Conservation (phyloP, 2,113 vertebrate genomes). For the Phasianus colchicus region DNA sequence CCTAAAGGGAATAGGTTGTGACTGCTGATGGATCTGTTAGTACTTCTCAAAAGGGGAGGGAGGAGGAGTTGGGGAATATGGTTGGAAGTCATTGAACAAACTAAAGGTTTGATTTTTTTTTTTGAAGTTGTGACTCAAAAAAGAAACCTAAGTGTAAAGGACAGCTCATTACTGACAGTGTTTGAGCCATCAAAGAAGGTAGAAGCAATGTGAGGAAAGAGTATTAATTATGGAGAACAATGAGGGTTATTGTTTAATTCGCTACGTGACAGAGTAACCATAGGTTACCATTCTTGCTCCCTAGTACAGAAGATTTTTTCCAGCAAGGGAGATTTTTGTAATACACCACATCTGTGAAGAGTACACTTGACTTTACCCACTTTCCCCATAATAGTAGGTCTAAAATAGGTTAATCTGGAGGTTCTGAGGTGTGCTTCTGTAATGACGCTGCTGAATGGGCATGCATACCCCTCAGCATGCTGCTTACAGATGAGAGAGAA, state of each 20-base stretch:
- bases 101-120: not conserved
- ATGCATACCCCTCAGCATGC: rapidly evolving
- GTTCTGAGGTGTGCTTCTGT: not conserved
- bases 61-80: not conserved
- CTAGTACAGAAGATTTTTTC: not conserved
- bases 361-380: rapidly evolving
- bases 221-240: conserved; percentile 46
- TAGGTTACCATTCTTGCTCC: not conserved
- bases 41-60: not conserved
- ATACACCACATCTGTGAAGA: no score
- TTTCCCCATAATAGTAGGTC: not conserved
- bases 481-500: not conserved
- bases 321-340: not conserved
- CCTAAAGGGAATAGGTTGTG: not conserved
- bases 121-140: conserved; percentile 15
- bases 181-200: conserved; percentile 19
- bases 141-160: not conserved
- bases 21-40: not conserved
- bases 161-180: not conserved
- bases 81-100: not conserved
- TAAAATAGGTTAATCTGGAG: not conserved
- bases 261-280: not conserved
- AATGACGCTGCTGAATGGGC: rapidly evolving
- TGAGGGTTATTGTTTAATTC: conserved; percentile 33
- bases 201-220: conserved; percentile 33